phyloP scores from a whole-genome alignment of 92 coral and sea anemone genomes.

The Parazoanthus atlanticus region DNA sequence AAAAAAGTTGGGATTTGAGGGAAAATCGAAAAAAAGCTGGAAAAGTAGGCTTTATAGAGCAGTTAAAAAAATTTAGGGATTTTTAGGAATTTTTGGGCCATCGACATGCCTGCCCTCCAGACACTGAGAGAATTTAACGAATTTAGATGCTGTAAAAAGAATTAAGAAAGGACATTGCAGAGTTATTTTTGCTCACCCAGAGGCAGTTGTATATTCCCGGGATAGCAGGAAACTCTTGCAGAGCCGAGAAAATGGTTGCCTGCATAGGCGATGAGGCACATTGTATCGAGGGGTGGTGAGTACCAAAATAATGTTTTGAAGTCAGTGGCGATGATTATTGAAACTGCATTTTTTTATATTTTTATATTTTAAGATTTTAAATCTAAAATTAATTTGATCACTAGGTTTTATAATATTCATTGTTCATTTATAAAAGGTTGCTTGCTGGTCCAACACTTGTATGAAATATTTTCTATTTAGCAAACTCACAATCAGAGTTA shows the following conservation, averaged over 20 bases:
- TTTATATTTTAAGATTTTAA: not conserved
- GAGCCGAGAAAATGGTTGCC: not conserved
- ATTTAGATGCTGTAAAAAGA: no score
- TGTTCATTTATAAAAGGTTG: not conserved
- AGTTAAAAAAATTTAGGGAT: no score
- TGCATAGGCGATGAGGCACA: conserved; percentile 1
- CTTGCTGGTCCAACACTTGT: not conserved
- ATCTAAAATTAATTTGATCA: not conserved
- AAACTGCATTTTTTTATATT: not conserved
- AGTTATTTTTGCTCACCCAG: not conserved
- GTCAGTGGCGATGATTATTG: not conserved
- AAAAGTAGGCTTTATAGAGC: no score
- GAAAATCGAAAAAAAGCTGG: no score
- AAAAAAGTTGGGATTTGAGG: no score
- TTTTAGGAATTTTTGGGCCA: no score
- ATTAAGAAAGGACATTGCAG: not conserved
- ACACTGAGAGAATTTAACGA: no score
- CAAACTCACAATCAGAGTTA: not conserved
- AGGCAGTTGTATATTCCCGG: not conserved
- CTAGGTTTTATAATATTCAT: not conserved
- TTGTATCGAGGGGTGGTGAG: conserved; percentile 31
- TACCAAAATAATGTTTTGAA: conserved; percentile 17
- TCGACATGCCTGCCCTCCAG: no score
- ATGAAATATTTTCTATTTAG: not conserved
- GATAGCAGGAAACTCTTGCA: not conserved